Evolutionary conservation across 2,888 invertebrate genomes (phyloP).

Genomic region (Cenopis cana): DNA sequence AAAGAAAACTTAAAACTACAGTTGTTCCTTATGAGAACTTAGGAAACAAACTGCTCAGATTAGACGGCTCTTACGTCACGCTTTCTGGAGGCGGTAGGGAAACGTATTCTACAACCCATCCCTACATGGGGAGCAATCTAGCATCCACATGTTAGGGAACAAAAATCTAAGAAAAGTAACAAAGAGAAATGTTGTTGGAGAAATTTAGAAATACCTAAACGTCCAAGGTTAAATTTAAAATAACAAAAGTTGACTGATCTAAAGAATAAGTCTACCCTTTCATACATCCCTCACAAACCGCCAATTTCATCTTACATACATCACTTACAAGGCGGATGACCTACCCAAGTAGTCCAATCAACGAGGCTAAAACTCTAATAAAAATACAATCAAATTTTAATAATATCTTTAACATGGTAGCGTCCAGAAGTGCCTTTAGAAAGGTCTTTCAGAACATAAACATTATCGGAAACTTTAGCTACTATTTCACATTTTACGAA

Average conservation of each 20-base stretch:
- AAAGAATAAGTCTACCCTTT: background rate
- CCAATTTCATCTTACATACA: background rate
- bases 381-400: conserved; percentile 15
- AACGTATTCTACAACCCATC: background rate
- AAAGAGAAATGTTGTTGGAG: background rate
- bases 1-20: background rate
- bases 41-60: background rate
- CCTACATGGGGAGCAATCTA: background rate
- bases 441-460: conserved; percentile 31
- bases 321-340: background rate
- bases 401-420: conserved; percentile 30
- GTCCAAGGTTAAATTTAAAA: background rate
- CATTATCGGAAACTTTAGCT: conserved; percentile 24
- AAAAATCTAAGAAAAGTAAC: background rate
- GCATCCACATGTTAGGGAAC: background rate
- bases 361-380: background rate
- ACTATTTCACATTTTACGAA: conserved; percentile 29
- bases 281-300: background rate
- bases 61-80: conserved; percentile 4
- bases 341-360: background rate
- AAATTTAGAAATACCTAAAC: background rate
- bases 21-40: background rate
- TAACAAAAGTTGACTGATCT: background rate
- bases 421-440: conserved; percentile 17
- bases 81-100: background rate